phyloP scores from a whole-genome alignment of 2,113 vertebrate genomes.

The Turnix velox region DNA sequence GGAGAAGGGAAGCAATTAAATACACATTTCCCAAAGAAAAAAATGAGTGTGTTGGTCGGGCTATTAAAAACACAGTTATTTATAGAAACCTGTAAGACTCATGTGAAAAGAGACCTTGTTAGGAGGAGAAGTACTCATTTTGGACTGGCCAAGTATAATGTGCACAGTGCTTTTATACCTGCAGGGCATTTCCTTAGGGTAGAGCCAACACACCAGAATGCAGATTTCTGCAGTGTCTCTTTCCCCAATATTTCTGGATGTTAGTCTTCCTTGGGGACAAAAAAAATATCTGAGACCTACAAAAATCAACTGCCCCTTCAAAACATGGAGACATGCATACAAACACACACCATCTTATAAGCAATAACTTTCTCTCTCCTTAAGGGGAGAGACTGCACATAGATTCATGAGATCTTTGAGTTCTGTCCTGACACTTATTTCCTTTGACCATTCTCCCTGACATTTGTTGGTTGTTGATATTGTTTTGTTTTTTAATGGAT shows the following conservation, averaged over 20 bases:
- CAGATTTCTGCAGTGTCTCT: not conserved
- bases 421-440: not conserved
- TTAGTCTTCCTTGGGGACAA: not conserved
- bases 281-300: not conserved
- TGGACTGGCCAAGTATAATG: not conserved
- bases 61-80: slow-evolving; percentile 50
- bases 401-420: fast-evolving
- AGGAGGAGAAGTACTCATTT: not conserved
- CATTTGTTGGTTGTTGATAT: not conserved
- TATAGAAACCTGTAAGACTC: slow-evolving; percentile 8
- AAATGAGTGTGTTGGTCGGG: not conserved
- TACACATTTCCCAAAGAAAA: slow-evolving; percentile 26
- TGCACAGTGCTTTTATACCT: slow-evolving; percentile 8
- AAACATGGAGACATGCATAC: not conserved
- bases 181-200: slow-evolving; percentile 40
- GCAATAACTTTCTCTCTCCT: not conserved
- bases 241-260: not conserved
- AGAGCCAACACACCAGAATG: not conserved
- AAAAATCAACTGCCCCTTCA: too few species aligned
- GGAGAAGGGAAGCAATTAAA: slow-evolving; percentile 33
- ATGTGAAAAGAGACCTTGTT: slow-evolving; percentile 45
- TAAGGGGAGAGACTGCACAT: not conserved
- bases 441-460: fast-evolving
- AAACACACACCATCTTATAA: not conserved
- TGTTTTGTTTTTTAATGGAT: not conserved